Evolutionary conservation across 2,113 vertebrate genomes (phyloP).

Genomic region (Callipepla squamata): DNA sequence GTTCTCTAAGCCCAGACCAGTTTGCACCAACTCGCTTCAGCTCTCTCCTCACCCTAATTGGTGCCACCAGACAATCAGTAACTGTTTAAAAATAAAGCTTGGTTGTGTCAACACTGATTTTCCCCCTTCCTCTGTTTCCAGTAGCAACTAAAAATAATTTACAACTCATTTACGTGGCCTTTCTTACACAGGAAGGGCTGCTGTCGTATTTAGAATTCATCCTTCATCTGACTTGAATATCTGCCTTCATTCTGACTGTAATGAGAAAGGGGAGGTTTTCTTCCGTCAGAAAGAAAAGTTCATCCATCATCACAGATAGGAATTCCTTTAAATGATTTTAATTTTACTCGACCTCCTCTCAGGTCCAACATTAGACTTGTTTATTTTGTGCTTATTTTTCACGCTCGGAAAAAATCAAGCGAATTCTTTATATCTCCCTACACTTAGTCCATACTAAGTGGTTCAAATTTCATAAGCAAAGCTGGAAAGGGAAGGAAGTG

Average conservation of each 20-base stretch:
- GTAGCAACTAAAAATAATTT: constrained; percentile 52
- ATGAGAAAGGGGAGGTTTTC: not conserved
- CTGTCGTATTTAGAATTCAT: constrained; percentile 11
- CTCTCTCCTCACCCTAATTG: constrained; percentile 19
- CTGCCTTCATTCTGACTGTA: not conserved
- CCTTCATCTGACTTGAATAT: not conserved
- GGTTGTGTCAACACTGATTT: constrained; percentile 20
- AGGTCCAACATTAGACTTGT: not conserved
- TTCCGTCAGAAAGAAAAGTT: not conserved
- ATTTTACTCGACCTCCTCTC: constrained; percentile 2
- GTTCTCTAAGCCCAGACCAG: not conserved
- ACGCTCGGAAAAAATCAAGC: not conserved
- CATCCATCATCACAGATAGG: not conserved
- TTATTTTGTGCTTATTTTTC: constrained; percentile 20
- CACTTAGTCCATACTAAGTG: not conserved
- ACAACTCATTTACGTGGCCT: constrained; percentile 12
- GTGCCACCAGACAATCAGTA: not conserved
- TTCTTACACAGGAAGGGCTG: constrained; percentile 11
- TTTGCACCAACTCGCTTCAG: not conserved
- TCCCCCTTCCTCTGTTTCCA: not conserved
- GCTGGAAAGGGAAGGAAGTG: not conserved
- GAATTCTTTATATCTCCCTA: constrained; percentile 43
- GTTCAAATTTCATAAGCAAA: constrained; percentile 10
- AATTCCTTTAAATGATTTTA: not conserved
- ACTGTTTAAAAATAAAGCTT: constrained; percentile 32